phyloP scores from a whole-genome alignment of 2,113 vertebrate species.

The Cheirogaleus medius region DNA sequence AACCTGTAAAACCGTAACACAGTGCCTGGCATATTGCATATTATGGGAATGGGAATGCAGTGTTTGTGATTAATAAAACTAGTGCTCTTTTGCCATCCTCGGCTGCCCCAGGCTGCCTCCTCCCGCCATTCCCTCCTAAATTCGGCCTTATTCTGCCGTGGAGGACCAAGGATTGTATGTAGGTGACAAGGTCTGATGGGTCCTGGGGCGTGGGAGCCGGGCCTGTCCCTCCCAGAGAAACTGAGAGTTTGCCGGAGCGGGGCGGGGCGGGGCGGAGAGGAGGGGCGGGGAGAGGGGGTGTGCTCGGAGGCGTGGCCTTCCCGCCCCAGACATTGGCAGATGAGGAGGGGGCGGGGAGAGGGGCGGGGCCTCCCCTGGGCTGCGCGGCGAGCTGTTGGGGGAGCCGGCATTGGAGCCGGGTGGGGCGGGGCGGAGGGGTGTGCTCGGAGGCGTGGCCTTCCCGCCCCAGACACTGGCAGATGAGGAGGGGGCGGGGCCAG shows the following conservation, averaged over 20 bases:
- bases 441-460: slow-evolving; percentile 74
- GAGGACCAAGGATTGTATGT: background rate
- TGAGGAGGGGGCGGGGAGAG: background rate
- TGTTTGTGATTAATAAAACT: background rate
- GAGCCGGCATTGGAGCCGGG: slow-evolving; percentile 1
- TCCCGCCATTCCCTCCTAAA: background rate
- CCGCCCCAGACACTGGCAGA: background rate
- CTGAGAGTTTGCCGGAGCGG: background rate
- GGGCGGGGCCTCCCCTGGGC: background rate
- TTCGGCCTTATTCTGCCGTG: background rate
- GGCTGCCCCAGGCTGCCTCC: background rate
- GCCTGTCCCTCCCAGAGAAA: fast-evolving
- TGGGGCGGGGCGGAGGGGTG: slow-evolving; percentile 67
- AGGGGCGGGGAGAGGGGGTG: slow-evolving; percentile 70
- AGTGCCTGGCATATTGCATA: background rate
- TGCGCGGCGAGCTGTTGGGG: background rate
- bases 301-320: slow-evolving; percentile 73
- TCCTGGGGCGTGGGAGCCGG: background rate
- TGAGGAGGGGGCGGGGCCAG: background rate
- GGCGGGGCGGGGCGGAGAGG: background rate
- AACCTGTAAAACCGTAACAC: background rate
- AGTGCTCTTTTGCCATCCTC: background rate
- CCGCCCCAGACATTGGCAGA: background rate
- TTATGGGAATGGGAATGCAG: background rate
- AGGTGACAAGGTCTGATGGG: no score